Base-by-base conservation (phyloP, 2,888 invertebrate genomes). In the Thelaira solivaga region DNA sequence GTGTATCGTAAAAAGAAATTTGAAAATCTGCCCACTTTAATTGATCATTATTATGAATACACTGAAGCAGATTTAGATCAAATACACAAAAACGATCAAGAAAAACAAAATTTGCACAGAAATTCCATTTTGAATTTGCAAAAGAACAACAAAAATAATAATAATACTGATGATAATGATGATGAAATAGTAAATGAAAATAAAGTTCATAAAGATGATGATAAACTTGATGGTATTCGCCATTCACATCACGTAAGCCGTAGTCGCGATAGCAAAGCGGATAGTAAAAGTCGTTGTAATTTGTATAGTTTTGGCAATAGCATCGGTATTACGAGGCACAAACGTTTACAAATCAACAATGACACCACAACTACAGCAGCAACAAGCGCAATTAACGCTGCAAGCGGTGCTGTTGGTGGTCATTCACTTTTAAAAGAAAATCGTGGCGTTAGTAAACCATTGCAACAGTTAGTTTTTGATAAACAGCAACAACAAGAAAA, bases 191-290 rank as follows among this genome's bases (percentile, higher is more conserved):
- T 22, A 39, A 62, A 55, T 55, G 71, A 53, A 57, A 75, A 67
- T 11, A 41, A 10, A 34, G 5, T 5, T 24, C n/a, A 59, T n/a
- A 5, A 7, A 8, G 18, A 20, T 49, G 43, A 62, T 34, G 69
- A 75, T 61, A 62, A 82, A 41, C 55, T 81, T 0, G 85, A 86
- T 71, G 84, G 86, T 26, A 75, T 83, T 82, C 83, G 82, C 7
- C 82, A 84, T 39, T 84, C 86, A 41, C 83, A 83, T 80, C 87
- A 86, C 85, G 84, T 86, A 80, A 85, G 86, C 82, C 82, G 86
- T 47, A 53, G 67, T 62, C 84, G 85, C 67, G 84, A 84, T 76
- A 83, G 80, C 20, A 49, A 55, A 59, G 43, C 45, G 13, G 41
- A 49, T 22, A 45, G 20, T 18, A 72, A 64, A 43, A 59, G 22